Conservation (phyloP, 1,140 invertebrate species). For the Drosophila jambulina region DNA sequence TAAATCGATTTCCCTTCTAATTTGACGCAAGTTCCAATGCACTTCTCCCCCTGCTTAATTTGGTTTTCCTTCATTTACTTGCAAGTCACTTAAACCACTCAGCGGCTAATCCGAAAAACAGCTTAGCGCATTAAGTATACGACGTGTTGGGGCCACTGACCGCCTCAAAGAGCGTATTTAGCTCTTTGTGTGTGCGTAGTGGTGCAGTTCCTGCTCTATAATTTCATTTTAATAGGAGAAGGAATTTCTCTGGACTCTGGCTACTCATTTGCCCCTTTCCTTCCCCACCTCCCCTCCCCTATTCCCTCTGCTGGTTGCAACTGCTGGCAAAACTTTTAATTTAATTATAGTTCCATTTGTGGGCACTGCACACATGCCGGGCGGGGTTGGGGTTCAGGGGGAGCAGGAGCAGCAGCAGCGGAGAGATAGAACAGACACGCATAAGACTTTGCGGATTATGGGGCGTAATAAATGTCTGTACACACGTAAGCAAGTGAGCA, state of each 20-base stretch:
- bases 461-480: slow-evolving; percentile 72
- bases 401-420: neutral
- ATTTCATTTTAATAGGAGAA: slow-evolving; percentile 56
- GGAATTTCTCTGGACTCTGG: slow-evolving; percentile 36
- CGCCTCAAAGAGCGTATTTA: slow-evolving; percentile 30
- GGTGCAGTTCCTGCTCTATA: slow-evolving; percentile 37
- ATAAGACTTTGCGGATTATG: slow-evolving; percentile 75
- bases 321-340: slow-evolving; percentile 77
- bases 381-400: slow-evolving; percentile 1
- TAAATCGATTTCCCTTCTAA: neutral
- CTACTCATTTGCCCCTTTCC: slow-evolving; percentile 28
- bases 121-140: slow-evolving; percentile 74
- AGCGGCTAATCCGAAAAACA: slow-evolving; percentile 62
- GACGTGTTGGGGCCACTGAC: slow-evolving; percentile 58
- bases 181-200: slow-evolving; percentile 15
- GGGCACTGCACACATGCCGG: slow-evolving; percentile 49
- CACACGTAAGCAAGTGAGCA: slow-evolving; percentile 63
- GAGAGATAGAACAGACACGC: slow-evolving; percentile 44
- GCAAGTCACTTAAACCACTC: slow-evolving; percentile 44
- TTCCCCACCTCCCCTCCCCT: neutral
- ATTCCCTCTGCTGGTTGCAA: slow-evolving; percentile 24
- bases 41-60: slow-evolving; percentile 1
- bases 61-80: slow-evolving; percentile 3
- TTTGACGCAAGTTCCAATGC: slow-evolving; percentile 1
- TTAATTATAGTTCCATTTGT: slow-evolving; percentile 81